Evolutionary conservation across 1,140 invertebrate genomes (phyloP), one percentile per base, ranked within the genome.

Genomic region (Trichonephila inaurata): DNA sequence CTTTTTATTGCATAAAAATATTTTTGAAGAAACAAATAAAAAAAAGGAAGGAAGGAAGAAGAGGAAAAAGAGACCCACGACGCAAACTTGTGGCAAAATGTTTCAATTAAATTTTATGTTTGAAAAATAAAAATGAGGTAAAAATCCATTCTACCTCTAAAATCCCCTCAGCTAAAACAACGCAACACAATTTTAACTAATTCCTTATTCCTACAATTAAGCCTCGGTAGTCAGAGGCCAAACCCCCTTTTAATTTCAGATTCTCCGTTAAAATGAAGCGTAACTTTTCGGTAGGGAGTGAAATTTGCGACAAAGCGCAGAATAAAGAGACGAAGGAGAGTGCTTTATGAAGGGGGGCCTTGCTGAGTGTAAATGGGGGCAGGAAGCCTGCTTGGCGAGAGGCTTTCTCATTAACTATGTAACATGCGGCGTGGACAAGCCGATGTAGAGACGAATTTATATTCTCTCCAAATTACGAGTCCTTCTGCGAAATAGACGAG

Each of bases 381-480:
- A 12, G 69, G 69, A 33, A 28, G 28, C 24, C 16, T 28, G 69
- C 5, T 28, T 16, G 24, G 69, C 28, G 33, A 33, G 28, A 77
- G 72, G 24, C 72, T 77, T 19, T 40, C 72, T 77, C 72, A 77
- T 77, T 77, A 77, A 77, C 72, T 77, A 89, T 89, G 87, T 72
- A 72, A 69, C 87, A 89, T 33, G 40, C 66, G 87, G 87, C 87
- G 87, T 51, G 87, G 87, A 89, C 87, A 89, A 89, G 87, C 87
- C 87, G 87, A 72, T 72, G 87, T 24, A 21, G 62, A 58, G 87
- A 69, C 87, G 87, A 89, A 89, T 89, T 89, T 89, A 89, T 89
- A 89, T 89, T 62, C 66, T 44, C 87, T 89, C 87, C 87, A 64
- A 89, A 89, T 89, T 89, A 89, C 64, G 87, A 72, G 44, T 33